Conservation (phyloP, 1,140 invertebrate genomes). For the Drosophila sproati region DNA sequence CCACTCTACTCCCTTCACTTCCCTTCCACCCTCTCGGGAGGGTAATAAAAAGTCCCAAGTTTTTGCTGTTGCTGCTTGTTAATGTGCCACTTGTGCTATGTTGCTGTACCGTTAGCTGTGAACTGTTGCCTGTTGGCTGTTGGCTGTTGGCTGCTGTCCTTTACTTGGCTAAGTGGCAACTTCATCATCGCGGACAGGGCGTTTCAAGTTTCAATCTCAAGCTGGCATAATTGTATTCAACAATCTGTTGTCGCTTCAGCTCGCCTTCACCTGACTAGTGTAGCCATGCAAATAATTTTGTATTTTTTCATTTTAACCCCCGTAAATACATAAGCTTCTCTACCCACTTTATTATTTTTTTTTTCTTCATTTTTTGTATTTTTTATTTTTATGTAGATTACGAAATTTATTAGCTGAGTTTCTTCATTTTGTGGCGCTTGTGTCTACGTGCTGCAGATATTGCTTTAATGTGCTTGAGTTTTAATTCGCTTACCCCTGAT, state of each 20-base stretch:
- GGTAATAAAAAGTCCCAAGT: slow-evolving; percentile 75
- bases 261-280: slow-evolving; percentile 13
- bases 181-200: slow-evolving; percentile 66
- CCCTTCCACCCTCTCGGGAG: slow-evolving; percentile 32
- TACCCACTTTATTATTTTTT: not conserved
- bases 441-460: slow-evolving; percentile 48
- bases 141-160: slow-evolving; percentile 49
- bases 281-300: slow-evolving; percentile 39
- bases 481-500: slow-evolving; percentile 69
- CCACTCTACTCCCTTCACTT: too few species aligned
- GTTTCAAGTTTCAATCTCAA: slow-evolving; percentile 68
- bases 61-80: slow-evolving; percentile 59
- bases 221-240: slow-evolving; percentile 79
- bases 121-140: slow-evolving; percentile 42
- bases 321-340: slow-evolving; percentile 38
- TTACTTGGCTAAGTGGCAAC: slow-evolving; percentile 73
- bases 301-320: slow-evolving; percentile 49
- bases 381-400: slow-evolving; percentile 69
- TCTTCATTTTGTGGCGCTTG: slow-evolving; percentile 42
- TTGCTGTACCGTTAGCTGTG: slow-evolving; percentile 30
- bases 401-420: slow-evolving; percentile 71
- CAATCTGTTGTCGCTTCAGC: slow-evolving; percentile 77
- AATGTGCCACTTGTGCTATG: slow-evolving; percentile 56
- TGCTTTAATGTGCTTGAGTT: slow-evolving; percentile 70
- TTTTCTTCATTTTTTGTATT: too few species aligned